phyloP scores from a whole-genome alignment of 1,140 invertebrate species.

The Drosophila lowei region DNA sequence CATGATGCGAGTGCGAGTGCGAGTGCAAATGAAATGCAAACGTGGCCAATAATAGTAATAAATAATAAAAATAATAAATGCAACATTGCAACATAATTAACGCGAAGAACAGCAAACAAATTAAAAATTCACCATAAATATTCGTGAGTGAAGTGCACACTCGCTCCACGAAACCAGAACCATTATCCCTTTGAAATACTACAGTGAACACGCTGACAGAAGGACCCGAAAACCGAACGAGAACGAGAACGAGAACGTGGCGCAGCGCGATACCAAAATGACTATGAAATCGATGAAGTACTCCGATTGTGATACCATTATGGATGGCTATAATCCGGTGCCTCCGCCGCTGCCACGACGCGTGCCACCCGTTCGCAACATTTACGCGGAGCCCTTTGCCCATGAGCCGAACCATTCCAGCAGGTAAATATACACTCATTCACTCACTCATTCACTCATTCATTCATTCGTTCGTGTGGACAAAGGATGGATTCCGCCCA shows the following conservation, averaged over 20 bases:
- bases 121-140: slow-evolving; percentile 45
- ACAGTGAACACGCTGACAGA: slow-evolving; percentile 19
- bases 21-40: slow-evolving; percentile 50
- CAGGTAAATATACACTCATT: slow-evolving; percentile 68
- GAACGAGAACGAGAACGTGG: slow-evolving; percentile 1
- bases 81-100: slow-evolving; percentile 18
- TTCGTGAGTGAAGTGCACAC: slow-evolving; percentile 34
- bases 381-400: slow-evolving; percentile 85
- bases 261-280: slow-evolving; percentile 60
- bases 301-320: slow-evolving; percentile 84
- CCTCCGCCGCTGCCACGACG: slow-evolving; percentile 84
- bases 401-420: slow-evolving; percentile 84
- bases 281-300: slow-evolving; percentile 84
- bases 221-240: background rate
- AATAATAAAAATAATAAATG: slow-evolving; percentile 44
- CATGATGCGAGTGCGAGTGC: slow-evolving; percentile 17
- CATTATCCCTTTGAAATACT: background rate
- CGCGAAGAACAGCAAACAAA: slow-evolving; percentile 27
- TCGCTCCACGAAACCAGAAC: background rate
- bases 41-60: slow-evolving; percentile 60
- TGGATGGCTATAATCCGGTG: slow-evolving; percentile 85
- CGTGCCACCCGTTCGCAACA: slow-evolving; percentile 84
- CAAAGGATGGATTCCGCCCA: background rate
- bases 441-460: background rate
- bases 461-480: background rate